These are phyloP conservation scores for Kobus ellipsiprymnus DNA, from an alignment of 2,113 vertebrate genomes.

Conservation along the genomic window DNA sequence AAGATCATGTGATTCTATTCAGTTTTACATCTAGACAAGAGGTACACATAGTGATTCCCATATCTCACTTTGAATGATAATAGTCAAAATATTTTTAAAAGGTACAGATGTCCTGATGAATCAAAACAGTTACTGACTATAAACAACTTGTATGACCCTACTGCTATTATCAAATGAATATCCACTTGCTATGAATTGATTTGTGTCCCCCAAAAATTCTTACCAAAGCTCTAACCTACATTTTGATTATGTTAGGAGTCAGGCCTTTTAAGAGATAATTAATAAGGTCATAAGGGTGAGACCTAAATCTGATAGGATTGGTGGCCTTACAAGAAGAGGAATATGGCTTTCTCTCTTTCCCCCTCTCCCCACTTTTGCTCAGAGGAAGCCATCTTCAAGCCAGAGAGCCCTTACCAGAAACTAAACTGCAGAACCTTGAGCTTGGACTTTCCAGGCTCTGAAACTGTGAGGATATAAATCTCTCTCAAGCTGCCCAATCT, in stretches of 20 bases:
- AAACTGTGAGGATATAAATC: neutral
- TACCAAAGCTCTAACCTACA: neutral
- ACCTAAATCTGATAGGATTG: neutral
- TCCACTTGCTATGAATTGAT: neutral
- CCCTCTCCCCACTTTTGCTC: neutral
- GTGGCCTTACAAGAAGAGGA: neutral
- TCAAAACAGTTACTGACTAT: neutral
- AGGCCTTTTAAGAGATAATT: neutral
- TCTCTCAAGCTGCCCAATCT: fast-evolving
- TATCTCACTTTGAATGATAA: neutral
- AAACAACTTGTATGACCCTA: neutral
- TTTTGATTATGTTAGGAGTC: neutral
- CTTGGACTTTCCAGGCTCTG: neutral
- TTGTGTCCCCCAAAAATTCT: neutral
- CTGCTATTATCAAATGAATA: neutral
- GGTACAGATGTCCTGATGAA: neutral
- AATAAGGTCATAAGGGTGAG: neutral
- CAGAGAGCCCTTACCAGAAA: neutral
- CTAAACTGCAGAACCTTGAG: neutral
- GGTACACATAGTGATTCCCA: neutral
- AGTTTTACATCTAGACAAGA: neutral
- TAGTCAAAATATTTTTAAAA: neutral
- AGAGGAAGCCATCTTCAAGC: neutral
- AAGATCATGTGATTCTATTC: neutral
- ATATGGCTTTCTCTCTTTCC: neutral